phyloP scores from a whole-genome alignment of 2,888 invertebrate species.

The Drepana falcataria region DNA sequence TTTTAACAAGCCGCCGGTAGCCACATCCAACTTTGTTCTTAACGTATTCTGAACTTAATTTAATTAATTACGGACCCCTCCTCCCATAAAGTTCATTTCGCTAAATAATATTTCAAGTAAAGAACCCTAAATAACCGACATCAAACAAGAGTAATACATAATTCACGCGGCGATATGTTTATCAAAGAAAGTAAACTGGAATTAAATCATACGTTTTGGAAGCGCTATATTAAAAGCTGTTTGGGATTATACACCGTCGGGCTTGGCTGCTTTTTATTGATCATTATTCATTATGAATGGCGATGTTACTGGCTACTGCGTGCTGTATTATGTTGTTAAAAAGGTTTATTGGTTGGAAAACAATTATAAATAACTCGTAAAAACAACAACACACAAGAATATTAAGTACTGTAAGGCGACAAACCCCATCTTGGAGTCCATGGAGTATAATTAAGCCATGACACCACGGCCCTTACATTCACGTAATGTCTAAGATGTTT shows the following conservation, averaged over 20 bases:
- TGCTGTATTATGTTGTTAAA: conserved; percentile 59
- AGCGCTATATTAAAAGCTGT: conserved; percentile 34
- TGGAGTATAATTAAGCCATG: no score
- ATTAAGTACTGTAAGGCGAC: no score
- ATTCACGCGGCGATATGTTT: conserved; percentile 38
- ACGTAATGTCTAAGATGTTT: no score
- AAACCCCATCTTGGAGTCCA: no score
- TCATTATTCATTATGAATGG: conserved; percentile 66
- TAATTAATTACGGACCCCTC: conserved; percentile 72
- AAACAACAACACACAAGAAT: not conserved
- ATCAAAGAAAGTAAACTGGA: conserved; percentile 43
- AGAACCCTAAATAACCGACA: conserved; percentile 53
- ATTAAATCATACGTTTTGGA: conserved; percentile 33
- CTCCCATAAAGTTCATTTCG: conserved; percentile 52
- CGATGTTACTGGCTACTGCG: conserved; percentile 47
- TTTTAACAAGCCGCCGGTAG: conserved; percentile 69
- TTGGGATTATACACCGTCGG: conserved; percentile 39
- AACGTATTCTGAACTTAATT: conserved; percentile 74
- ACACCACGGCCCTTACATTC: no score
- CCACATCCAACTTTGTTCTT: conserved; percentile 65
- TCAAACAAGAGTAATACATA: conserved; percentile 50
- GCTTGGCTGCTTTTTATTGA: conserved; percentile 60
- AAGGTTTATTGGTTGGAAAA: conserved; percentile 48
- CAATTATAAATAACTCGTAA: not conserved
- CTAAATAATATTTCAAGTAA: conserved; percentile 62